Evolutionary conservation across 2,797 vertebrate genomes (phyloP).

Genomic region (Schizopygopsis pylzovi): DNA sequence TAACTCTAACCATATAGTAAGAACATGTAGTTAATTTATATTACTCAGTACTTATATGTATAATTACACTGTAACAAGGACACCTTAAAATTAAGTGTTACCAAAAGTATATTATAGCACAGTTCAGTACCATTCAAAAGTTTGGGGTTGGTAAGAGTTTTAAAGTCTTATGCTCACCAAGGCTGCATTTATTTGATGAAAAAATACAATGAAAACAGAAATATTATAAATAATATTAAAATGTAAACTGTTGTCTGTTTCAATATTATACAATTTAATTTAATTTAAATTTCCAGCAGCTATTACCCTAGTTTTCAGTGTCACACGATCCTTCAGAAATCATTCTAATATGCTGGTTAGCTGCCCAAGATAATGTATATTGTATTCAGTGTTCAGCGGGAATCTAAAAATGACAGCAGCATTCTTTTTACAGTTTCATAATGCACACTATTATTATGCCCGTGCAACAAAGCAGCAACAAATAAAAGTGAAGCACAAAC

Average conservation of each 20-base stretch:
- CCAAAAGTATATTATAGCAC: too few relatives aligned
- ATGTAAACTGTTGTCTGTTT: neutral
- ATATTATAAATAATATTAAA: too few relatives aligned
- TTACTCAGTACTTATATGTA: too few relatives aligned
- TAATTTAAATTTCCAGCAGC: neutral
- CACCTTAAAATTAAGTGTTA: too few relatives aligned
- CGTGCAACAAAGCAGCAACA: neutral
- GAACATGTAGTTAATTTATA: too few relatives aligned
- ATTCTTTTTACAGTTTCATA: neutral
- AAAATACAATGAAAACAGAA: too few relatives aligned
- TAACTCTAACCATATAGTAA: too few relatives aligned
- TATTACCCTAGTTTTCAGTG: neutral
- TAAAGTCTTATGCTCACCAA: too few relatives aligned
- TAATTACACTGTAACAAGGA: too few relatives aligned
- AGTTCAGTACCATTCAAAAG: neutral
- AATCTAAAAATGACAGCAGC: neutral
- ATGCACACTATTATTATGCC: neutral
- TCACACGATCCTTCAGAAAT: neutral
- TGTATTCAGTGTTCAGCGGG: neutral
- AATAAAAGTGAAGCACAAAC: neutral
- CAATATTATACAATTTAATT: neutral
- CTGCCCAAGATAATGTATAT: neutral
- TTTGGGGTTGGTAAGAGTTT: too few relatives aligned
- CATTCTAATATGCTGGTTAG: neutral
- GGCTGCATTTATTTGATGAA: too few relatives aligned